phyloP scores from a whole-genome alignment of 2,113 vertebrate genomes.

The Climacteris rufus region DNA sequence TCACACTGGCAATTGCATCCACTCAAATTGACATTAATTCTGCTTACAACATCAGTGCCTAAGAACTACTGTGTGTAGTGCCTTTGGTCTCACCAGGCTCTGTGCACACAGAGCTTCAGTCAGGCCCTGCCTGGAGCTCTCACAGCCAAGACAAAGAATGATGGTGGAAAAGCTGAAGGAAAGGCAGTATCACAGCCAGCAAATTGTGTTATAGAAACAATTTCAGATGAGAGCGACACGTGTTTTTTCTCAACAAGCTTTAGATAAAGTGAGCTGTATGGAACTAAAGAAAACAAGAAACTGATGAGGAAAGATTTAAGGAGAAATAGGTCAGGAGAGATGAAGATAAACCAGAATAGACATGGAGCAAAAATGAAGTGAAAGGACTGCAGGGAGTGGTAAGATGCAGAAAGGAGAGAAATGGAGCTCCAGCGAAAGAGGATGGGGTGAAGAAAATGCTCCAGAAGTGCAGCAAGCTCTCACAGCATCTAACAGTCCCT shows the following conservation, averaged over 20 bases:
- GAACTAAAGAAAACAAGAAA: background rate
- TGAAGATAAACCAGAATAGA: background rate
- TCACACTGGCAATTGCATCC: background rate
- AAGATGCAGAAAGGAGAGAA: background rate
- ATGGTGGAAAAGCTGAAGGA: background rate
- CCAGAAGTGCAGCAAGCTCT: background rate
- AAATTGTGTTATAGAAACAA: background rate
- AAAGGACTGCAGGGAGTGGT: background rate
- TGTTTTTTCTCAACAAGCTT: background rate
- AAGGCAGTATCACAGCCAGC: background rate
- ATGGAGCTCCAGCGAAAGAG: background rate
- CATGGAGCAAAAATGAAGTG: conserved; percentile 11
- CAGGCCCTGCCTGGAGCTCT: background rate
- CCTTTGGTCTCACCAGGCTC: background rate
- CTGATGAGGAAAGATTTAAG: background rate
- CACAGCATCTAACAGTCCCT: conserved; percentile 18
- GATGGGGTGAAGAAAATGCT: conserved; percentile 10
- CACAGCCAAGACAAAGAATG: background rate
- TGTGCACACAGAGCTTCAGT: background rate
- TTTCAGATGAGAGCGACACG: background rate
- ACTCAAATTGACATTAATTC: background rate
- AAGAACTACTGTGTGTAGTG: background rate
- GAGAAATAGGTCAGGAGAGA: background rate
- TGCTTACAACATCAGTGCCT: background rate
- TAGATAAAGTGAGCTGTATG: background rate